A percentile compares a stretch with the other conserved stretches of the same genome.
Conservation (phyloP, 2,113 vertebrate species). For the Nansenia antarctica region DNA sequence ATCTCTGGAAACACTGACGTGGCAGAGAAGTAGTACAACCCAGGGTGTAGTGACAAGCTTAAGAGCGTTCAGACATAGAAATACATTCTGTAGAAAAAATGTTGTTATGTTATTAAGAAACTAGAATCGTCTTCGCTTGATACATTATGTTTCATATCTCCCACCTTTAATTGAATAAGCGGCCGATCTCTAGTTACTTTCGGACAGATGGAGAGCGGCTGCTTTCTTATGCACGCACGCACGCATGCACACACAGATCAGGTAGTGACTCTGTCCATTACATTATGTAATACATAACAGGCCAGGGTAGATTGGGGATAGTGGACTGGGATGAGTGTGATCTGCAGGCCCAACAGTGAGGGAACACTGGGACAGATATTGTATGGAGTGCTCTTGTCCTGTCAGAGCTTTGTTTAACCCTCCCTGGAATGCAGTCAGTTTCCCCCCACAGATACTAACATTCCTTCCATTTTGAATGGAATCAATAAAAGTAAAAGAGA, state of each 20-base stretch:
- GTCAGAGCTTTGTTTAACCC: conserved; percentile 4
- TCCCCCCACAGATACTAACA: background rate
- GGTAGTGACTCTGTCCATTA: background rate
- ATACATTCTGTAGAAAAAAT: no score
- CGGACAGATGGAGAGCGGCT: background rate
- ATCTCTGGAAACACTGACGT: no score
- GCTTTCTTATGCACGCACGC: background rate
- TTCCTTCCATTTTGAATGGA: background rate
- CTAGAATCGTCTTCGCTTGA: no score
- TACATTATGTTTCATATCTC: no score
- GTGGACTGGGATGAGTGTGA: background rate
- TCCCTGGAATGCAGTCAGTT: background rate
- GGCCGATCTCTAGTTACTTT: background rate
- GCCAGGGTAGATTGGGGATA: conserved; percentile 1
- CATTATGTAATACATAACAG: conserved; percentile 3
- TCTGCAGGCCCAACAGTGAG: conserved; percentile 2
- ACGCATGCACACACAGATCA: background rate
- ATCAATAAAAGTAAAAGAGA: background rate
- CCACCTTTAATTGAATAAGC: no score
- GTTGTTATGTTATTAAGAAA: no score
- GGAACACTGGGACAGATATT: background rate
- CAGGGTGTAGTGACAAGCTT: no score
- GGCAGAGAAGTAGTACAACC: no score
- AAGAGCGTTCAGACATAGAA: no score
- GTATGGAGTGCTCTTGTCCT: background rate